Conservation (phyloP, 2,888 invertebrate genomes). For the Halictus quadricinctus region DNA sequence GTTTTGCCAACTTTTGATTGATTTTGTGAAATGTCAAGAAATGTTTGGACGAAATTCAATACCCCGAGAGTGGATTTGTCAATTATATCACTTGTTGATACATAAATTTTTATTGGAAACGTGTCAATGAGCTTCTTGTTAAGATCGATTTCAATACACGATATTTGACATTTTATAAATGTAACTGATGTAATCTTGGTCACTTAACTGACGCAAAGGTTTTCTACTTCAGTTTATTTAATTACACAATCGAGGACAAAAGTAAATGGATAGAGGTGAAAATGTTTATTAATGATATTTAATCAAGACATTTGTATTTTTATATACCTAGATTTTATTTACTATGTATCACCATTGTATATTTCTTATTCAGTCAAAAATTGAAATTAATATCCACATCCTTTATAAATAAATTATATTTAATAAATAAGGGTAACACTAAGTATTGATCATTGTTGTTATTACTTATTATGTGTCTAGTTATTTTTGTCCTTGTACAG, state of each 20-base stretch:
- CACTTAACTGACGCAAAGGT: neutral
- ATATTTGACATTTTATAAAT: constrained; percentile 31
- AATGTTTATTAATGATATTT: neutral
- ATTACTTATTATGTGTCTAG: neutral
- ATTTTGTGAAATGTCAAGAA: neutral
- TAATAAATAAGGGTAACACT: neutral
- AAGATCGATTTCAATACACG: neutral
- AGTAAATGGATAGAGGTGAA: neutral
- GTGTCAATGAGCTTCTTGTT: constrained; percentile 2
- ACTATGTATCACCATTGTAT: too few relatives aligned
- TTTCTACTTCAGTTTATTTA: neutral
- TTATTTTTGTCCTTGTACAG: neutral
- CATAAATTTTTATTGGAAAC: neutral
- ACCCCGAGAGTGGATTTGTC: neutral
- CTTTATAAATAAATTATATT: neutral
- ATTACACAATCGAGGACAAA: neutral
- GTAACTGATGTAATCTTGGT: constrained; percentile 9
- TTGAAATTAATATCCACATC: neutral
- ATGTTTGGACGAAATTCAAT: neutral
- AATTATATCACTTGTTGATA: neutral
- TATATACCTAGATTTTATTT: too few relatives aligned
- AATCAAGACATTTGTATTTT: too few relatives aligned
- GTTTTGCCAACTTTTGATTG: neutral
- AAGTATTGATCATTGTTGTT: neutral
- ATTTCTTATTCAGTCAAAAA: neutral